Conservation (phyloP, 2,113 vertebrate species). For the Erythrolamprus reginae region DNA sequence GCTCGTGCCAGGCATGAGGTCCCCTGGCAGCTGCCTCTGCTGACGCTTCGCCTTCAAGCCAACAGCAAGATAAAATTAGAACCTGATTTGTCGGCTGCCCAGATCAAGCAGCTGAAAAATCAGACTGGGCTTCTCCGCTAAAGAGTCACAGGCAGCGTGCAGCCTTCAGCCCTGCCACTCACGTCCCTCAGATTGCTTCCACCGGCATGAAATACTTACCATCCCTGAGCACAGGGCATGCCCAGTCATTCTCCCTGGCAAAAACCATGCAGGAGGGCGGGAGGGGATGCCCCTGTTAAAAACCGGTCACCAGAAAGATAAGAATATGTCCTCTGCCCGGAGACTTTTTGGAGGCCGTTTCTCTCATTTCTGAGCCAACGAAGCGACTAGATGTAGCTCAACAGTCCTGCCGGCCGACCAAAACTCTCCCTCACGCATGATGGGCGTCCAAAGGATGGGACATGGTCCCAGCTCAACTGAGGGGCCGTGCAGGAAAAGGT, state of each 20-base stretch:
- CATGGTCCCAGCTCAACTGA: no score
- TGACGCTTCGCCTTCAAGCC: neutral
- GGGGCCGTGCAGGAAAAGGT: no score
- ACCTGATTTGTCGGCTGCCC: neutral
- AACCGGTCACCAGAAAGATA: no score
- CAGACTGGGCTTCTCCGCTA: no score
- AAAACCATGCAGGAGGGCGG: neutral
- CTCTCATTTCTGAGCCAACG: neutral
- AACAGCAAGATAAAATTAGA: constrained; percentile 46
- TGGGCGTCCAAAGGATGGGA: no score
- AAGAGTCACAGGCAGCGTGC: no score
- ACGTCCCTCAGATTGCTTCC: neutral
- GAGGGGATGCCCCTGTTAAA: neutral
- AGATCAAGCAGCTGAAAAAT: neutral
- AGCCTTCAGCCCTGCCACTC: neutral
- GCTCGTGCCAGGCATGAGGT: fast-evolving
- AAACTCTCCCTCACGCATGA: neutral
- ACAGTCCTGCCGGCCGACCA: neutral
- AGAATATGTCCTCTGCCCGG: neutral
- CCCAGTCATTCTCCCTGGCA: neutral
- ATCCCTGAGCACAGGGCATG: neutral
- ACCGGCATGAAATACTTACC: neutral
- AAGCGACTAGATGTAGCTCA: neutral
- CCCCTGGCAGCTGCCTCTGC: neutral
- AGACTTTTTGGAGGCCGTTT: neutral